phyloP scores from a whole-genome alignment of 2,797 vertebrate genomes.

The Enteromius afrohamiltoni region DNA sequence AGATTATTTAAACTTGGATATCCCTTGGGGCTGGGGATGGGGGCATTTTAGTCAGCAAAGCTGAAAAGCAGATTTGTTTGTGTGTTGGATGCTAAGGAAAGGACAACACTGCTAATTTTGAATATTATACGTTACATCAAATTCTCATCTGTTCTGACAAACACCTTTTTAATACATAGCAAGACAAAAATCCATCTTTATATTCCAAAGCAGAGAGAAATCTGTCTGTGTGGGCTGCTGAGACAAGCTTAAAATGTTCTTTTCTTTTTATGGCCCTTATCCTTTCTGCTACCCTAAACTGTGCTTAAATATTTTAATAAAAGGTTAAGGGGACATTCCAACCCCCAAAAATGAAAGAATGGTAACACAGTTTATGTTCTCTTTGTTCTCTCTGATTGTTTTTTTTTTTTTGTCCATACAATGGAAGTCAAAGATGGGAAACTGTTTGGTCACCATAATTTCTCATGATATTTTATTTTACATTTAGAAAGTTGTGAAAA shows the following conservation, averaged over 20 bases:
- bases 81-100: conserved; percentile 18
- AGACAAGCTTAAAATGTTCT: not conserved
- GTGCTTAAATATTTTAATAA: not conserved
- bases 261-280: not conserved
- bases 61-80: conserved; percentile 44
- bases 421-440: not conserved
- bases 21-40: conserved; percentile 16
- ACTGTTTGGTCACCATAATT: not conserved
- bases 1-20: conserved; percentile 50
- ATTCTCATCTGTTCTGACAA: not conserved
- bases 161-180: not conserved
- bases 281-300: not conserved
- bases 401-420: not conserved
- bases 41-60: conserved; percentile 42
- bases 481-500: not conserved
- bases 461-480: not conserved
- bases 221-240: not conserved
- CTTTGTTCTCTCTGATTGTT: too few species aligned
- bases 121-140: not conserved
- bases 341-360: not conserved
- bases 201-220: conserved; percentile 4
- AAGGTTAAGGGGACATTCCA: not conserved
- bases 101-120: conserved; percentile 20
- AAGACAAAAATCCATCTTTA: not conserved
- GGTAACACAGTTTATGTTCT: too few species aligned